These are phyloP conservation scores for Galeopterus variegatus DNA, from an alignment of 2,113 vertebrate genomes.

Conservation along the genomic window DNA sequence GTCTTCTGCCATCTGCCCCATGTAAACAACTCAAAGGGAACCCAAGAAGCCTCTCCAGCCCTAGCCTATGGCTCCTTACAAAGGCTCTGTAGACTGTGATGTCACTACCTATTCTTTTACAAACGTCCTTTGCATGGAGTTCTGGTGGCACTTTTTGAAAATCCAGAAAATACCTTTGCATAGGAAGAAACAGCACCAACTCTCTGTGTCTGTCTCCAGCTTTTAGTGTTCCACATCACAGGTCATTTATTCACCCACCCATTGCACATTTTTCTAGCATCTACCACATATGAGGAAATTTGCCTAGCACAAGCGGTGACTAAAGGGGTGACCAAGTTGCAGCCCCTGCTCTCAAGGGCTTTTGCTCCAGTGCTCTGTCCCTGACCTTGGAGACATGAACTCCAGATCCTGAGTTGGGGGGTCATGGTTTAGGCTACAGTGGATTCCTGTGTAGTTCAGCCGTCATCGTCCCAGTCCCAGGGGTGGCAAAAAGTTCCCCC, in stretches of 20 bases:
- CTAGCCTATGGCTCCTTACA: background rate
- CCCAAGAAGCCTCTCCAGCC: background rate
- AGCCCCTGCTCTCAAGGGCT: background rate
- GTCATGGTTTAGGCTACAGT: background rate
- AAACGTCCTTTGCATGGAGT: background rate
- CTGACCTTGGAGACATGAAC: background rate
- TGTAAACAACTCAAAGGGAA: background rate
- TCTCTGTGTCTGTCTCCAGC: background rate
- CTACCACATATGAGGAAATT: background rate
- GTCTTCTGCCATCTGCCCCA: background rate
- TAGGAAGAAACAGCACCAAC: background rate
- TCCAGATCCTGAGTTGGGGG: background rate
- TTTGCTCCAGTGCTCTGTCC: background rate
- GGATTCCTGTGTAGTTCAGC: background rate
- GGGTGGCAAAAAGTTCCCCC: background rate
- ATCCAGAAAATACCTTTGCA: constrained; percentile 1
- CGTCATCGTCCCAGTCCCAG: background rate
- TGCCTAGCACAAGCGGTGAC: too few relatives aligned
- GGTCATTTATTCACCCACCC: too few relatives aligned
- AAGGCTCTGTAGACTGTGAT: background rate
- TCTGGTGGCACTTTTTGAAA: constrained; percentile 10
- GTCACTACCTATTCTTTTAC: background rate
- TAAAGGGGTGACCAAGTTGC: background rate
- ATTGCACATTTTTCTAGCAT: background rate
- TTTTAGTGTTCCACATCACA: background rate